phyloP scores from a whole-genome alignment of 2,113 vertebrate species.

The Odontophorus gujanensis region DNA sequence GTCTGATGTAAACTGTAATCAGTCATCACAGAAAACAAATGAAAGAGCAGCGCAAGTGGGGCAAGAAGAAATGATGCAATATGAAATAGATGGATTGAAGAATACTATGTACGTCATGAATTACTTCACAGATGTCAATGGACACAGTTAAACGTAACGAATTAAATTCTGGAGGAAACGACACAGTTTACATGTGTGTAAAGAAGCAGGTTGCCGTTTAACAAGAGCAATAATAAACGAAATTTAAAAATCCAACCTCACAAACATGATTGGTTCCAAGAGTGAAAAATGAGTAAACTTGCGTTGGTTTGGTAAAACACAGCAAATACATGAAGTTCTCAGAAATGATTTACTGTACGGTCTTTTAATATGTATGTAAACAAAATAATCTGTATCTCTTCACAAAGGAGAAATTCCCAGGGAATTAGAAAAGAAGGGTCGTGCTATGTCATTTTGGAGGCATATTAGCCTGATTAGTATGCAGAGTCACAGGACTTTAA shows the following conservation, averaged over 20 bases:
- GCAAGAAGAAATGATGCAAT: not conserved
- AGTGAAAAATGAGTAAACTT: not conserved
- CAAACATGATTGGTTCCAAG: not conserved
- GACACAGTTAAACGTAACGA: not conserved
- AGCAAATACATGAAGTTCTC: not conserved
- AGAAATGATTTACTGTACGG: not conserved
- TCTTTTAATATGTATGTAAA: not conserved
- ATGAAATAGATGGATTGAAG: not conserved
- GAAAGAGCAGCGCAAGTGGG: not conserved
- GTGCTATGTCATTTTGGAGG: not conserved
- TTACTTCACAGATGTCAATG: not conserved
- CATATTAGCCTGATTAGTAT: conserved; percentile 4
- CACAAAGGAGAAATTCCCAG: not conserved
- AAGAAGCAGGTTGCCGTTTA: not conserved
- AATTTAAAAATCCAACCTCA: not conserved
- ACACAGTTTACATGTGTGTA: not conserved
- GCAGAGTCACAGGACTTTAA: not conserved
- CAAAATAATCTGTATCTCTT: not conserved
- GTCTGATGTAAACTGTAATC: conserved; percentile 14
- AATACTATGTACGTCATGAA: not conserved
- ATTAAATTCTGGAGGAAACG: not conserved
- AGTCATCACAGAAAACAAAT: not conserved
- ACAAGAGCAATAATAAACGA: not conserved
- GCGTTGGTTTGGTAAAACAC: not conserved
- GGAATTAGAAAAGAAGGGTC: not conserved